phyloP scores from a whole-genome alignment of 92 coral and sea anemone genomes.

The Zoanthus sansibaricus region DNA sequence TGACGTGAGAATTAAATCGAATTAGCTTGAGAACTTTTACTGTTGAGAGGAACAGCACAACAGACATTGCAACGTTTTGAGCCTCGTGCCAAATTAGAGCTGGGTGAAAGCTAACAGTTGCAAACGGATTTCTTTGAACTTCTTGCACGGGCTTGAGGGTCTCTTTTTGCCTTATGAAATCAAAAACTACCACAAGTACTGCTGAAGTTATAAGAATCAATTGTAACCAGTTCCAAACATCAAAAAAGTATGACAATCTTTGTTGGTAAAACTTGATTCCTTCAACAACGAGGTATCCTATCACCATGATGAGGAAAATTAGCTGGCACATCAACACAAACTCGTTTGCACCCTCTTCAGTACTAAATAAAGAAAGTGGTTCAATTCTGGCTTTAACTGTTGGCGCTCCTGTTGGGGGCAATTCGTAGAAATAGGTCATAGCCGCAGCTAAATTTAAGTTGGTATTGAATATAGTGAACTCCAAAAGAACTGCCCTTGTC shows the following conservation, averaged over 20 bases:
- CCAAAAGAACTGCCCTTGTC: slow-evolving; percentile 56
- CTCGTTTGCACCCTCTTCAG: not conserved
- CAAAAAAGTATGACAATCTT: slow-evolving; percentile 11
- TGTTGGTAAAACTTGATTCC: slow-evolving; percentile 39
- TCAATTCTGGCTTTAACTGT: not conserved
- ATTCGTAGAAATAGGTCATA: slow-evolving; percentile 44
- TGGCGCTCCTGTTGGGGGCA: slow-evolving; percentile 48
- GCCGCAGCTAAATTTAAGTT: slow-evolving; percentile 30
- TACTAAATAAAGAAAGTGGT: slow-evolving; percentile 5
- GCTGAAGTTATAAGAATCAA: slow-evolving; percentile 41
- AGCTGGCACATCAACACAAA: slow-evolving; percentile 9
- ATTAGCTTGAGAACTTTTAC: slow-evolving; percentile 55
- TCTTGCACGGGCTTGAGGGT: slow-evolving; percentile 2
- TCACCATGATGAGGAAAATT: slow-evolving; percentile 44
- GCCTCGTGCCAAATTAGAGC: slow-evolving; percentile 43
- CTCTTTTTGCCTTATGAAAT: slow-evolving; percentile 35
- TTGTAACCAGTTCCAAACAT: slow-evolving; percentile 57
- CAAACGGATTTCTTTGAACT: slow-evolving; percentile 51
- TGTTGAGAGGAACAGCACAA: slow-evolving; percentile 58
- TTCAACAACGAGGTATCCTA: slow-evolving; percentile 47
- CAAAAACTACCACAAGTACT: slow-evolving; percentile 8
- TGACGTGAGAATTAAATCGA: slow-evolving; percentile 58
- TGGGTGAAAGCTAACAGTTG: not conserved
- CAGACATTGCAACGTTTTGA: slow-evolving; percentile 49
- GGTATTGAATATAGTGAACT: slow-evolving; percentile 42